Conservation (phyloP, 2,888 invertebrate species). For the Odontocerum albicorne region DNA sequence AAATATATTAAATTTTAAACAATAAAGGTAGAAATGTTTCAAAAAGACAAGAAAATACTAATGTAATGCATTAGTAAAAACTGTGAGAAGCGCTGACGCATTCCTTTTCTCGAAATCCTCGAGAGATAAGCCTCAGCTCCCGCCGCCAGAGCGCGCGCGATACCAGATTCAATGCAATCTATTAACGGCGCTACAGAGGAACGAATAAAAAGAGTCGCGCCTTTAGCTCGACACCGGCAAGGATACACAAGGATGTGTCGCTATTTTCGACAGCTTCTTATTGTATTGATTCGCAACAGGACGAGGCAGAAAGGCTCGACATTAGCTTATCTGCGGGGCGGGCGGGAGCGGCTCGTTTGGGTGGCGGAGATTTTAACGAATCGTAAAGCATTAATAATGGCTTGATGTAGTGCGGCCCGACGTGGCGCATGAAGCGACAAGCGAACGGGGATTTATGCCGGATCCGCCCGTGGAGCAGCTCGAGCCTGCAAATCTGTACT, state of each 20-base stretch:
- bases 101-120: background rate
- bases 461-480: conserved; percentile 6
- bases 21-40: too few relatives aligned
- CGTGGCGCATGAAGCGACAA: conserved; percentile 8
- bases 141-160: background rate
- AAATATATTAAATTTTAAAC: too few relatives aligned
- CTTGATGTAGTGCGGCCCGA: conserved; percentile 15
- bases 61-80: too few relatives aligned
- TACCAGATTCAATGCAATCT: background rate
- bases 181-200: background rate
- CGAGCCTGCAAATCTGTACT: conserved; percentile 5
- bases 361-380: conserved; percentile 30
- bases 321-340: conserved; percentile 30
- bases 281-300: background rate
- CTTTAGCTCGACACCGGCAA: background rate
- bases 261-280: background rate
- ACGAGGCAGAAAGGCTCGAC: conserved; percentile 28
- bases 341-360: conserved; percentile 23
- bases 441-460: conserved; percentile 2
- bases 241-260: background rate
- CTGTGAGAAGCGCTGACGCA: background rate
- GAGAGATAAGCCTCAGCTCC: background rate
- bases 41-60: too few relatives aligned
- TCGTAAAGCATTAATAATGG: conserved; percentile 33
- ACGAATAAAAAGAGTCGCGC: background rate